Percentiles rank a stretch among this genome's conserved stretches.
phyloP scores from a whole-genome alignment of 2,797 vertebrate genomes.

The Molossus molossus region DNA sequence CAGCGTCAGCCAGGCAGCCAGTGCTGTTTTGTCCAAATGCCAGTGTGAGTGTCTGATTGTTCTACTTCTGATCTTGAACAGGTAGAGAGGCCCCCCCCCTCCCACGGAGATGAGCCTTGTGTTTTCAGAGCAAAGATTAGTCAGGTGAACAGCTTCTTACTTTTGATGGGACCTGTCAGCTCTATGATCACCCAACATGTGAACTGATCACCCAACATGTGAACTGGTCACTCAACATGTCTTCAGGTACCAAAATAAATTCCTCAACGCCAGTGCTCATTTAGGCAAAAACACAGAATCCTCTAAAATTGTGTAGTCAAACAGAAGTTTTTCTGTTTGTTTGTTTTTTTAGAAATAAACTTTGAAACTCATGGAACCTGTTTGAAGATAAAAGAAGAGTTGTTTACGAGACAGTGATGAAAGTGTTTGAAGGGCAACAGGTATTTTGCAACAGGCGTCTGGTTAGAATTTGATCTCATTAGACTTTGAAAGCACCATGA shows the following conservation, averaged over 20 bases:
- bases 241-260: conserved; percentile 33
- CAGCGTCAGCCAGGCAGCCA: background rate
- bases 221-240: conserved; percentile 8
- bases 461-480: conserved; percentile 67
- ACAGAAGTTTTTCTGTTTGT: background rate
- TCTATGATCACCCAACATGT: background rate
- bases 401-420: conserved; percentile 70
- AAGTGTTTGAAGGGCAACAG: conserved; percentile 56
- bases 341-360: background rate
- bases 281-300: conserved; percentile 57
- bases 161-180: background rate
- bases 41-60: background rate
- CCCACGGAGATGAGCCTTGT: background rate
- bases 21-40: background rate
- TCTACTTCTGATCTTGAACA: background rate
- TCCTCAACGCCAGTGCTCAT: conserved; percentile 30
- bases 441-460: conserved; percentile 69
- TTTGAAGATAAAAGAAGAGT: conserved; percentile 77
- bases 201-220: background rate
- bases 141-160: conserved; percentile 19
- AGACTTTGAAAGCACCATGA: conserved; percentile 72
- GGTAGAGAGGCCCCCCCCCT: background rate
- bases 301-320: background rate
- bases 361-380: conserved; percentile 36
- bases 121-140: conserved; percentile 55